Base-by-base conservation (phyloP, 2,113 vertebrate species). In the Menidia beryllina region DNA sequence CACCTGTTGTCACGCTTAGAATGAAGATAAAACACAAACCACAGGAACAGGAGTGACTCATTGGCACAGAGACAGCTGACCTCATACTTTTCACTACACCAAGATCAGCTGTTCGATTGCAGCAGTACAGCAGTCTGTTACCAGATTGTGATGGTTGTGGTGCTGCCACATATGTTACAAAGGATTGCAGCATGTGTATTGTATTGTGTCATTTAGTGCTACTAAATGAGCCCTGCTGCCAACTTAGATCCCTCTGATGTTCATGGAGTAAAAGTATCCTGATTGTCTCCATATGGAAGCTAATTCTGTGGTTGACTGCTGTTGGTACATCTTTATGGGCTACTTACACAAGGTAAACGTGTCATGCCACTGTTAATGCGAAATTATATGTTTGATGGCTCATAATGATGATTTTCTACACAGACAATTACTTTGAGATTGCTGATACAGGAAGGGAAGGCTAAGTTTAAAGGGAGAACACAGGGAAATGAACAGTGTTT, bases 201-300 rank as follows among this genome's bases (percentile, higher is more conserved):
- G 39, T 41, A 41, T 1, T 34, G 21, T 51, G 19, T 47, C 38
- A 51, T 84, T 79, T 74, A 36, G n/a, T 25, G 54, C 38, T 36
- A 60, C 48, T 54, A 79, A 75, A 81, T 53, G 54, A 78, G 63
- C 61, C 41, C n/a, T 38, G 21, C 34, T 58, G 51, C 75, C 78
- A 49, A 74, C 47, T 12, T 26, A 26, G 73, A 61, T 62, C 53
- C 30, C 26, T 45, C 38, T 58, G 71, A 72, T 53, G 11, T 81
- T 84, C 72, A 79, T 86, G 61, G 67, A 59, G 74, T 78, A 82
- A 88, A 80, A 38, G 52, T 60, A 71, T 74, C 69, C 80, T 75
- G 73, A 89, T 63, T 71, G 59, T 75, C 56, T 82, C 85, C 87
- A 62, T 84, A 77, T 91, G 89, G 81, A 64, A 77, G 56, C 66